Evolutionary conservation across 1,140 invertebrate species (phyloP), one percentile per base, ranked within the genome.

Genomic region (Drosophila serrata): DNA sequence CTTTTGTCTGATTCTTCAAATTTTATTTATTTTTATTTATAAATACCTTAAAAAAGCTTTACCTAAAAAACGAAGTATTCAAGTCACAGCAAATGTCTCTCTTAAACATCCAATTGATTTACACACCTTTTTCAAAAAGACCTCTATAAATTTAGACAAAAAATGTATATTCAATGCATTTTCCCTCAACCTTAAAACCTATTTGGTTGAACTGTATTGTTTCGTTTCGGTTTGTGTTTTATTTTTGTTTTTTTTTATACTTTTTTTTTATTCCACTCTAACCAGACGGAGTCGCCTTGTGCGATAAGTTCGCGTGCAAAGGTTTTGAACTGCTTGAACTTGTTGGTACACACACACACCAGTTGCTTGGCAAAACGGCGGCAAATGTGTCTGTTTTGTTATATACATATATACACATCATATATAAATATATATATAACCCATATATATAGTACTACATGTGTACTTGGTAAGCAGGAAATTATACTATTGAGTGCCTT

Each of bases 301-400:
- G 75, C 79, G 84, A 88, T 88, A 87, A 88, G 84, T 87, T 87
- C 76, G 84, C 76, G 84, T 75, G 76, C 84, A 88, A 87, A 87
- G 84, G 84, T 87, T 80, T 65, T 88, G 84, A 87, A 87, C 84
- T 63, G 61, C 85, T 77, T 87, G 84, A 87, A 87, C 84, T 81
- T 77, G 84, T 73, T 76, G 65, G 81, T 53, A 79, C 55, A 68
- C 46, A 49, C 24, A 24, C 4, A 24, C 65, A 76, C 35, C 22
- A 48, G 29, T 33, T n/a, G 24, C 29, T 33, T 22, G 58, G 48
- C 60, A 61, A 62, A 42, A 46, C 58, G 64, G 40, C 67, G 46
- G 62, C 51, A 48, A 64, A 39, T 74, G 51, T 68, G 56, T 51
- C 39, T 49, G 56, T 55, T 49, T 49, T 49, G 46, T 39, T 56